These are phyloP conservation scores for Gracilinanus agilis DNA, from an alignment of 2,113 vertebrate species.

Conservation along the genomic window DNA sequence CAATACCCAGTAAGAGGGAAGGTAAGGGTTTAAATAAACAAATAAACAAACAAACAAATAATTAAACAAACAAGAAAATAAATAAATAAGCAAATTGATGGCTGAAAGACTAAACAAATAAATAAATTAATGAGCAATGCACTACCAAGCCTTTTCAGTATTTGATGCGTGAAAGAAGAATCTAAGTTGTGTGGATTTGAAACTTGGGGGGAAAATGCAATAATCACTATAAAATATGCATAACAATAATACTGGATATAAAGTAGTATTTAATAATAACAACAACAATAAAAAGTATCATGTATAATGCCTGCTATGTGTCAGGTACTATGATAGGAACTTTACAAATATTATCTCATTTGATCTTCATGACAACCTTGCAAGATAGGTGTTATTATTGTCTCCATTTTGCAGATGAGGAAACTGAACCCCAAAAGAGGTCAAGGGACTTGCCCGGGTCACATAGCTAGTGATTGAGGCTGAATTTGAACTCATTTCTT, in stretches of 20 bases:
- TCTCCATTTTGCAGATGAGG: background rate
- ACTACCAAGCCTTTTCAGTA: conserved; percentile 4
- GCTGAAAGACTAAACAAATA: too few relatives aligned
- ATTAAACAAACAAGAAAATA: too few relatives aligned
- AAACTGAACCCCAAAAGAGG: background rate
- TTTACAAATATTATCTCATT: background rate
- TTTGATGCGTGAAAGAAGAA: background rate
- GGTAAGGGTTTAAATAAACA: too few relatives aligned
- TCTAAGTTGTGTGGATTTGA: conserved; percentile 32
- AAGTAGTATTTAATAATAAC: conserved; percentile 43
- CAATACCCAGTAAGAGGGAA: too few relatives aligned
- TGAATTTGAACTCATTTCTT: background rate
- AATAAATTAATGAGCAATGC: too few relatives aligned
- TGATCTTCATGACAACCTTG: background rate
- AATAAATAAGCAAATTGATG: too few relatives aligned
- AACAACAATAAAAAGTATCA: background rate
- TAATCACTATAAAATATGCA: conserved; percentile 39
- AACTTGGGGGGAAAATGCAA: conserved; percentile 1
- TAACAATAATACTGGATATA: conserved; percentile 42
- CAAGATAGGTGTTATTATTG: background rate
- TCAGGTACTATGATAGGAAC: background rate
- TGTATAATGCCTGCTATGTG: background rate
- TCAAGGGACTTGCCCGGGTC: background rate
- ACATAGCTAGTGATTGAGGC: background rate
- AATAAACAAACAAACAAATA: too few relatives aligned